Base-by-base conservation (phyloP, 1,140 invertebrate genomes). In the Lucilia sericata region DNA sequence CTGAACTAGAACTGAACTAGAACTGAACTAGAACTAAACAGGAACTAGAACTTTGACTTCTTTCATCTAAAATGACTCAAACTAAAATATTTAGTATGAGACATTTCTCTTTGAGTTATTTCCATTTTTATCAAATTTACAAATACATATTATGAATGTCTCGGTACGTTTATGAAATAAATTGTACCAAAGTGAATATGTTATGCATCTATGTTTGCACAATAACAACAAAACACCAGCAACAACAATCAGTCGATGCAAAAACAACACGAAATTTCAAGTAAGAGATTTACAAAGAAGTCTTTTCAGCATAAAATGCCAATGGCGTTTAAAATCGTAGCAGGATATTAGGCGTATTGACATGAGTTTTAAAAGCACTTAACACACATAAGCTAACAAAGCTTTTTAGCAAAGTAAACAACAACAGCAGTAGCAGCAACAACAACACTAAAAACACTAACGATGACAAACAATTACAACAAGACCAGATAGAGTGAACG, bases 341-440 rank as follows among this genome's bases (percentile, higher is more conserved):
- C 47, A 80, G 42, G 42, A 80, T 80, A 80, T 80, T 80, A 80
- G 76, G 76, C 76, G 47, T 80, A 80, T 80, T 80, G 76, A 80
- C 76, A 80, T 80, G 42, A 80, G 76, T 49, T 80, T 80, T 70
- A 70, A 70, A 25, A 70, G 65, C 65, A 70, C 65, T 70, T n/a
- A 70, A 70, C n/a, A 70, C 19, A 78, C 8, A 42, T 10, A 78
- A 47, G 13, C 75, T 49, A 19, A 47, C 76, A 80, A 80, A 80
- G 76, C 65, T 70, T 70, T 70, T 19, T 70, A 70, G n/a, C 65
- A 70, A 60, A 70, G n/a, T 5, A 21, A 7, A 70, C 65, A 70
- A 21, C 65, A 10, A 25, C 19, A 70, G 21, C 19, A 25, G 9
- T 21, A 25, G 21, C 65, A 25, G 7, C 7, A 25, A 49, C 47